A percentile compares a stretch with the other conserved stretches of the same genome.
phyloP scores from a whole-genome alignment of 1,140 invertebrate species.

The Plutomurus gul region DNA sequence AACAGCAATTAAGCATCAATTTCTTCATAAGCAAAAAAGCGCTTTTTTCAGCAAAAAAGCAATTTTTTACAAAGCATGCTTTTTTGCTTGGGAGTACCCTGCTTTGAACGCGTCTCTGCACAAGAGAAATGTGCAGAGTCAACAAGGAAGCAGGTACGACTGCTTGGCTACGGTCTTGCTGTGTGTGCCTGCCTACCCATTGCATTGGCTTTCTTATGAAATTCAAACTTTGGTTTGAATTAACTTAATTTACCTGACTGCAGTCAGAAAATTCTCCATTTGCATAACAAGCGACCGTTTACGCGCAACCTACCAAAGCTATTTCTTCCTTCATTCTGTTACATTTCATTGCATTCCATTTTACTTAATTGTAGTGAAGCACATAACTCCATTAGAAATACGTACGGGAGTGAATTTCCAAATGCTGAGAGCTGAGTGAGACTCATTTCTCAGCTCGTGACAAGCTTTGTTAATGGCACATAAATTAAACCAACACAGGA shows the following conservation, averaged over 20 bases:
- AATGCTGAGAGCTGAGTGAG: background rate
- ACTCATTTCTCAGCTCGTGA: constrained; percentile 25
- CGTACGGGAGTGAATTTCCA: background rate
- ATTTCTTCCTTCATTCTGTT: background rate
- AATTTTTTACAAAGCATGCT: no score
- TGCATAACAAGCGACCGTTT: constrained; percentile 11
- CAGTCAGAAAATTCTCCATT: background rate
- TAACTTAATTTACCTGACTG: background rate
- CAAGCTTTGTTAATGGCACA: constrained; percentile 1
- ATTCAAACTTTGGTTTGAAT: constrained; percentile 8
- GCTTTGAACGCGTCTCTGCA: no score
- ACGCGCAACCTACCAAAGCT: no score
- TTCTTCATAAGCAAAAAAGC: no score
- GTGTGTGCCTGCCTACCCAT: background rate
- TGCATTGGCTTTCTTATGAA: constrained; percentile 15
- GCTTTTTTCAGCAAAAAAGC: no score
- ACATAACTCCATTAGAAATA: constrained; percentile 25
- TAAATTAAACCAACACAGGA: constrained; percentile 4
- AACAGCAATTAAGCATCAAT: no score
- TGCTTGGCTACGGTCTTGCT: no score
- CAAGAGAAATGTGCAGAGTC: no score
- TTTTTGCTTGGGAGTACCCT: no score
- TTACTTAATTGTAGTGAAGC: background rate
- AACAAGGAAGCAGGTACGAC: no score
- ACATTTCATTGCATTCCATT: constrained; percentile 18